Evolutionary conservation across 2,888 invertebrate genomes (phyloP), one percentile per base, ranked within the genome.

Genomic region (Thecophora atra): DNA sequence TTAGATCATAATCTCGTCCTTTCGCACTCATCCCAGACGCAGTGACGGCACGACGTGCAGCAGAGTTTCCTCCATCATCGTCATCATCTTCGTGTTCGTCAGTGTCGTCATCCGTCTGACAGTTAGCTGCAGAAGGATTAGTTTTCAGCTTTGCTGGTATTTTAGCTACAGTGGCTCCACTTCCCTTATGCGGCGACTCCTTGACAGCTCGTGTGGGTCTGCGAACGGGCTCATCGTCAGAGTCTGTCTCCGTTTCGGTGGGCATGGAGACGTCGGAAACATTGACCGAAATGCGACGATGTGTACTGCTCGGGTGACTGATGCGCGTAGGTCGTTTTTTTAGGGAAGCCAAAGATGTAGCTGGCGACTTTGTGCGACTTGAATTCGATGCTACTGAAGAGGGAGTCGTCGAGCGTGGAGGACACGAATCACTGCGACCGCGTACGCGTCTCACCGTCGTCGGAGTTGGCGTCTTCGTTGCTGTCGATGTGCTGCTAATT

Each of bases 1-100:
- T 94, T 28, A 95, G 88, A 86, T 95, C 95, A 82, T 93, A 94
- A 81, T 94, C 94, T 5, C 93, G 89, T 1, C 92, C 91, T 81
- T 91, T 91, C 19, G 77, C 79, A 62, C 66, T 69, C 8, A 58
- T 24, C 13, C 72, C 28, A 24, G 24, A 15, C n/a, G 63, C 28
- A 28, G 63, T 28, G 13, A 70, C 69, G 4, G 87, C 83, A 28
- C 86, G 84, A 30, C 66, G 19, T 24, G 51, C 2, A 24, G 47
- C n/a, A 70, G 74, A n/a, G 73, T 65, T 52, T 17, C 5, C n/a
- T 7, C 13, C 66, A n/a, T 51, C 76, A 15, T 76, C 78, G 13
- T 75, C 76, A 54, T 78, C 78, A 6, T 77, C 88, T 84, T 73
- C 85, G 80, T 78, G 80, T 11, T 83, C 85, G 21, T 84, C 84